phyloP scores from a whole-genome alignment of 2,113 vertebrate species.

The Morone saxatilis region DNA sequence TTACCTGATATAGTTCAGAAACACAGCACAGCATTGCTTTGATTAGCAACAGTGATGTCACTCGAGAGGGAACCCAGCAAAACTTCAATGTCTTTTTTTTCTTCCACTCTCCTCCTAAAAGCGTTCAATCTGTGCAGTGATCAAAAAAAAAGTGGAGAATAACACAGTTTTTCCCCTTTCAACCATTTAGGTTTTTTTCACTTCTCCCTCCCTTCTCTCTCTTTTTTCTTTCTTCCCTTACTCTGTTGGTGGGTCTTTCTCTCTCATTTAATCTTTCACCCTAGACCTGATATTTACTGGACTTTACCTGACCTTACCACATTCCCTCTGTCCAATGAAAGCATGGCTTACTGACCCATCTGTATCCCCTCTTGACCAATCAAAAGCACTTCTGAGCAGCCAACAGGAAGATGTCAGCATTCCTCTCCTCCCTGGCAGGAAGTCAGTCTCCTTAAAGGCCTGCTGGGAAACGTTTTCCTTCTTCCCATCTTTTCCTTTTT shows the following conservation, averaged over 20 bases:
- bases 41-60: constrained; percentile 62
- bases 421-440: constrained; percentile 78
- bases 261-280: constrained; percentile 43
- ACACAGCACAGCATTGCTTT: not conserved
- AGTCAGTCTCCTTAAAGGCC: constrained; percentile 73
- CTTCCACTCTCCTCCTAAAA: constrained; percentile 3
- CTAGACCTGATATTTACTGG: constrained; percentile 49
- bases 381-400: constrained; percentile 59
- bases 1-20: constrained; percentile 23
- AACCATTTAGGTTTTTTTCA: not conserved
- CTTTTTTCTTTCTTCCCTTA: constrained; percentile 23
- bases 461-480: constrained; percentile 69
- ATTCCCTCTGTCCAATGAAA: constrained; percentile 60
- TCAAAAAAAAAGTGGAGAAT: not conserved
- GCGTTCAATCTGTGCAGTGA: not conserved
- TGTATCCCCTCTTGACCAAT: constrained; percentile 73
- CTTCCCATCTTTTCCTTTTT: constrained; percentile 64
- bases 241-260: constrained; percentile 5
- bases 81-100: not conserved
- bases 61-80: constrained; percentile 44
- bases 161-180: not conserved
- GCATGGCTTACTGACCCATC: constrained; percentile 58
- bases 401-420: constrained; percentile 81
- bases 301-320: constrained; percentile 41
- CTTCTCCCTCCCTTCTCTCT: not conserved